Percentiles rank a stretch among this genome's conserved stretches.
Evolutionary conservation across 1,140 invertebrate genomes (phyloP).

Genomic region (Lethrus apterus): DNA sequence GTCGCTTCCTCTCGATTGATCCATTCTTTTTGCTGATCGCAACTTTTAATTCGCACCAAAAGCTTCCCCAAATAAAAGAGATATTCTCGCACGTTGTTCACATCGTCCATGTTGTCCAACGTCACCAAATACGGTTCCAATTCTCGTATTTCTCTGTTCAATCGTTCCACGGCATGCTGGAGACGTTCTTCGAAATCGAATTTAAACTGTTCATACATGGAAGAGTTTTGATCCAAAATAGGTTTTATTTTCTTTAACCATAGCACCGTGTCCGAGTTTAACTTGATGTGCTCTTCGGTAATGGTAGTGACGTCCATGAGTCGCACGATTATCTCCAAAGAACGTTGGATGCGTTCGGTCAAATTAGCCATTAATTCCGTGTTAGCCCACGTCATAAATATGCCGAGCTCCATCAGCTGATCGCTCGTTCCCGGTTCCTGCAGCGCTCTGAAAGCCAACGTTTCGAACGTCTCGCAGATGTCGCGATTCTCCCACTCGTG

Average conservation of each 20-base stretch:
- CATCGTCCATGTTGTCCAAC: constrained; percentile 64
- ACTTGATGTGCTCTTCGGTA: constrained; percentile 54
- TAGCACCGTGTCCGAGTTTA: constrained; percentile 60
- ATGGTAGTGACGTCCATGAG: constrained; percentile 63
- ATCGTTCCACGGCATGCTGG: constrained; percentile 55
- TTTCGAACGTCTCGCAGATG: constrained; percentile 58
- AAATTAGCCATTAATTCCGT: constrained; percentile 38
- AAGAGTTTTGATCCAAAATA: constrained; percentile 62
- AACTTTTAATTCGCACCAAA: constrained; percentile 63
- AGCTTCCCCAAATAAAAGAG: constrained; percentile 64
- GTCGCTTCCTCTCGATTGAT: constrained; percentile 84
- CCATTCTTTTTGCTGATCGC: constrained; percentile 68
- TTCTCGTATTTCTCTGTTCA: constrained; percentile 63
- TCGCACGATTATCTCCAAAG: constrained; percentile 54
- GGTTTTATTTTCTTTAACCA: constrained; percentile 66
- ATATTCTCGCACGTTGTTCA: constrained; percentile 54
- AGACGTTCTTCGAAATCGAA: constrained; percentile 72
- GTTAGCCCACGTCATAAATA: constrained; percentile 44
- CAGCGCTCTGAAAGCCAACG: constrained; percentile 49
- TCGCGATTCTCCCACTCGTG: constrained; percentile 51
- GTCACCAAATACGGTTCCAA: constrained; percentile 60
- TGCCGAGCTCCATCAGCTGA: constrained; percentile 61
- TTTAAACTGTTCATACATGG: constrained; percentile 70
- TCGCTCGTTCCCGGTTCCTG: constrained; percentile 60
- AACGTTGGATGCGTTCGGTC: constrained; percentile 52